These are phyloP conservation scores for Daubentonia madagascariensis DNA, from an alignment of 2,113 vertebrate species.

Conservation along the genomic window DNA sequence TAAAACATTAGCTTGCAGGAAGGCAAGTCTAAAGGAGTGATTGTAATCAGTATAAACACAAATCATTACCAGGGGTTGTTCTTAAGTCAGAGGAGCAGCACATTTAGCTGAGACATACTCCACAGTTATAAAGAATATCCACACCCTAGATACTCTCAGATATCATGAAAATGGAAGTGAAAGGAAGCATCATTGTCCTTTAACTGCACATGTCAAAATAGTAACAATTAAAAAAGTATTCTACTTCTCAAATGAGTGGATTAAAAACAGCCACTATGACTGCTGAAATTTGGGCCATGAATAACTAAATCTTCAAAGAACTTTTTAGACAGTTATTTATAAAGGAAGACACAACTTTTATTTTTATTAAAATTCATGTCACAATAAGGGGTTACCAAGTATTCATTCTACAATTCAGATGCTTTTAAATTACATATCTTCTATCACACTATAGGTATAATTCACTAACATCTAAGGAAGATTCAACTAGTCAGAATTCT, in stretches of 20 bases:
- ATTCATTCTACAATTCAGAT: background rate
- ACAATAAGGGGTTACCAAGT: background rate
- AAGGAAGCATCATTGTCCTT: background rate
- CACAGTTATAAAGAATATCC: background rate
- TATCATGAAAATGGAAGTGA: background rate
- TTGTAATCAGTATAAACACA: background rate
- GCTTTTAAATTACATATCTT: background rate
- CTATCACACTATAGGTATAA: background rate
- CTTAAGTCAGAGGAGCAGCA: background rate
- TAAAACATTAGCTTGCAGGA: background rate
- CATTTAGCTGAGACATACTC: background rate
- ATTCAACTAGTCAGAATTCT: background rate
- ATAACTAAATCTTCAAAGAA: background rate
- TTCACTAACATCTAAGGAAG: background rate
- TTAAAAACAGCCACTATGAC: background rate
- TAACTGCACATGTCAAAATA: background rate
- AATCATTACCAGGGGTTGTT: background rate
- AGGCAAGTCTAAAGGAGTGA: background rate
- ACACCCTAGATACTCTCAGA: background rate
- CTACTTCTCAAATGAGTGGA: background rate
- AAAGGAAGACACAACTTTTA: background rate
- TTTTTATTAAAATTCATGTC: background rate
- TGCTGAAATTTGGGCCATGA: background rate
- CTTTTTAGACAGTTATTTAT: background rate
- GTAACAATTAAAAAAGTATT: background rate